phyloP scores from a whole-genome alignment of 35 echinoderm and acorn worm species.

The Lytechinus pictus region DNA sequence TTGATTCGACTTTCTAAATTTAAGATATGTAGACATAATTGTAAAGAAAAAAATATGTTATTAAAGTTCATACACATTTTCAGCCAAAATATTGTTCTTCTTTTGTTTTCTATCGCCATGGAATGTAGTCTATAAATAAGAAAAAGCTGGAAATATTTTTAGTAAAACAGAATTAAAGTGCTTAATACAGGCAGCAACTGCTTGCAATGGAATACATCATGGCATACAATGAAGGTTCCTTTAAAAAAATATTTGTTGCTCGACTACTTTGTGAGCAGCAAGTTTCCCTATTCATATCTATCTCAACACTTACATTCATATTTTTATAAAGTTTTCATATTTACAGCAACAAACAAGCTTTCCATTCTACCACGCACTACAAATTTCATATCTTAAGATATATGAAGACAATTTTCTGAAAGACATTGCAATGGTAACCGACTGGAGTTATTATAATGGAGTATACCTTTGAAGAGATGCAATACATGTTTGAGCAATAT shows the following conservation, averaged over 20 bases:
- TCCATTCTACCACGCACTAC: background rate
- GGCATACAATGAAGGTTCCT: background rate
- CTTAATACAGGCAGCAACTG: too few relatives aligned
- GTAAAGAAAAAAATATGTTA: too few relatives aligned
- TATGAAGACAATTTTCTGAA: background rate
- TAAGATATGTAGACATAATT: too few relatives aligned
- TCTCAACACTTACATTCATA: background rate
- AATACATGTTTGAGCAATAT: too few relatives aligned
- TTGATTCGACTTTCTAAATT: too few relatives aligned
- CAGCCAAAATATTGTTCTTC: background rate
- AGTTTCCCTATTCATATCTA: background rate
- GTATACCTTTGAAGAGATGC: too few relatives aligned
- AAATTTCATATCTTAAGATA: background rate
- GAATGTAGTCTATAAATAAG: background rate
- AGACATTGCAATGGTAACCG: background rate
- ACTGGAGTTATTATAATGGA: background rate
- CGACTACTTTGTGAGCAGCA: background rate
- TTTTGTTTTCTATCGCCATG: slow-evolving; percentile 2
- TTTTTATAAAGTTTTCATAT: background rate
- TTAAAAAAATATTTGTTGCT: background rate
- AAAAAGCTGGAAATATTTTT: background rate
- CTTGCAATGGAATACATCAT: too few relatives aligned
- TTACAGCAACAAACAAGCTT: background rate
- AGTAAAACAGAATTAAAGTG: too few relatives aligned
- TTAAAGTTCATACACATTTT: background rate